Conservation (phyloP, 2,888 invertebrate species). For the Sepiola atlantica region DNA sequence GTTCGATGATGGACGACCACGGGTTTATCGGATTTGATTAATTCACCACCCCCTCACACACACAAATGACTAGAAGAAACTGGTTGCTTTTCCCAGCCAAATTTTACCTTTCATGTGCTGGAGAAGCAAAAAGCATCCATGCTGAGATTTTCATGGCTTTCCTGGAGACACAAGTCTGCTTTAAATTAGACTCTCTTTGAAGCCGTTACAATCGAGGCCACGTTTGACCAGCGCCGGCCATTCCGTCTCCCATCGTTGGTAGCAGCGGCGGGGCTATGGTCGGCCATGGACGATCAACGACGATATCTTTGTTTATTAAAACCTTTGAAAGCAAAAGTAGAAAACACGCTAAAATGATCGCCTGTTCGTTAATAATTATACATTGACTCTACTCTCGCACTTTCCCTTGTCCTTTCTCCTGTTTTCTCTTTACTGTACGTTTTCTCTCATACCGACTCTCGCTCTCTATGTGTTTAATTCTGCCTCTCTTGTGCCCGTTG, state of each 20-base stretch:
- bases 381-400: background rate
- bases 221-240: background rate
- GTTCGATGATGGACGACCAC: background rate
- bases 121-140: background rate
- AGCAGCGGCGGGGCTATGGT: background rate
- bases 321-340: background rate
- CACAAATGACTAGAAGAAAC: background rate
- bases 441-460: background rate
- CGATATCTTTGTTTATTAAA: constrained; percentile 6
- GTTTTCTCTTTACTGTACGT: background rate
- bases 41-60: background rate
- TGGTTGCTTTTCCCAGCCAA: background rate
- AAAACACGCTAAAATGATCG: background rate
- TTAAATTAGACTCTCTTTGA: background rate
- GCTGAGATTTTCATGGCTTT: background rate
- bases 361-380: background rate
- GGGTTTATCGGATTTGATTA: background rate
- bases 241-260: background rate
- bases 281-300: background rate
- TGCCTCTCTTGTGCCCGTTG: too few relatives aligned
- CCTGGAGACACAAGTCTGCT: constrained; percentile 32
- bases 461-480: background rate
- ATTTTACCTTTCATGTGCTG: background rate
- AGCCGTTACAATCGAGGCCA: background rate
- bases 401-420: background rate